Evolutionary conservation across 2,888 invertebrate genomes (phyloP).

Genomic region (Caenorhabditis parvicauda): DNA sequence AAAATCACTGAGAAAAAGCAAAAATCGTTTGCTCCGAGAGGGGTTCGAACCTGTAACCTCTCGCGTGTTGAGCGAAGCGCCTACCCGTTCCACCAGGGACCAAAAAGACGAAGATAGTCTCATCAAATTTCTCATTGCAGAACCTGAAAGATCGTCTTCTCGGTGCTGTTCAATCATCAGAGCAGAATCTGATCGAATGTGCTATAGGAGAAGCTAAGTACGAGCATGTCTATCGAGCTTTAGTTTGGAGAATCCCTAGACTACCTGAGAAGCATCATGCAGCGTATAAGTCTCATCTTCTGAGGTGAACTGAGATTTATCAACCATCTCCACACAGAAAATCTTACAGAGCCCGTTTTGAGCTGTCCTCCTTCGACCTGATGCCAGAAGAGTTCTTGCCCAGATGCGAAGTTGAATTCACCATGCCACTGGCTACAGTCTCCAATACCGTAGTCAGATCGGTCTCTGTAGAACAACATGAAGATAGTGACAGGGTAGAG

Average conservation of each 20-base stretch:
- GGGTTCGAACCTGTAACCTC: no score
- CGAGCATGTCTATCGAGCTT: conserved; percentile 72
- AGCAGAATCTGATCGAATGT: conserved; percentile 83
- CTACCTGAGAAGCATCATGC: conserved; percentile 98
- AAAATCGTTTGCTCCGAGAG: no score
- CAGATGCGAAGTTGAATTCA: conserved; percentile 87
- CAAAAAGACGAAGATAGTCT: no score
- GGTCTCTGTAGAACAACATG: conserved; percentile 67
- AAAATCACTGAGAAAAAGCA: not conserved
- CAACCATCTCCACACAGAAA: no score
- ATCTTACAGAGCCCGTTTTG: conserved; percentile 71
- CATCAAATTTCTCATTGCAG: conserved; percentile 34
- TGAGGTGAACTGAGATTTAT: no score
- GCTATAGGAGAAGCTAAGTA: conserved; percentile 47
- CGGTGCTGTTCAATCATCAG: conserved; percentile 84
- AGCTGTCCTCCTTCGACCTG: conserved; percentile 93
- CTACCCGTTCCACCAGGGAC: no score
- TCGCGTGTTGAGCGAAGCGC: no score
- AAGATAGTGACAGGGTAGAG: conserved; percentile 82
- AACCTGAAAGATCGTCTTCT: conserved; percentile 62
- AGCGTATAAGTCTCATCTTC: conserved; percentile 94
- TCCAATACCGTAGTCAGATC: conserved; percentile 94
- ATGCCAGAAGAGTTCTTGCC: conserved; percentile 88
- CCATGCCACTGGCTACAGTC: conserved; percentile 92
- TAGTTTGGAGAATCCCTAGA: conserved; percentile 96